Base-by-base conservation (phyloP, 2,888 invertebrate species). In the Apomyelois bistriatella region DNA sequence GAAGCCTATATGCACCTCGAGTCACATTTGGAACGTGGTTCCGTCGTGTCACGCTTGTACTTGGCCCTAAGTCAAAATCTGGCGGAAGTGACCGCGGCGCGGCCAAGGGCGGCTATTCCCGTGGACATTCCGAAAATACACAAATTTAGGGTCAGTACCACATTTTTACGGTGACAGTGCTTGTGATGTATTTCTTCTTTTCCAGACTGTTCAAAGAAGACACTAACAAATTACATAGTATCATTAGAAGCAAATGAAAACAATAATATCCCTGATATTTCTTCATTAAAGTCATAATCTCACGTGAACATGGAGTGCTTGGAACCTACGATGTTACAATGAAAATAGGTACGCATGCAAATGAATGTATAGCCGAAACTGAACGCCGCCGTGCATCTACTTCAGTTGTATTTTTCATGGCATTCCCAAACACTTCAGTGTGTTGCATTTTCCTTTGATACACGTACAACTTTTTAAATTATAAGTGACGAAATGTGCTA, bases 61-160 rank as follows among this genome's bases (percentile, higher is more conserved):
- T 82, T 81, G 80, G 80, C 76, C 63, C 57, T 60, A 65, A 70
- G 67, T 81, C 77, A 78, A 78, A 61, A 62, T 61, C 60, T 60
- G 58, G 56, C 65, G 69, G 68, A 74, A 72, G 55, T 59, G 42
- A 53, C 55, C 48, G 28, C 57, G 57, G 60, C 60, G 62, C 62
- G 68, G 71, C 73, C 75, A 75, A 74, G 77, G 73, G 64, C 74
- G 64, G 49, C 62, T 72, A 67, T 67, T 72, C 66, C 64, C 60
- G 66, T 65, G 60, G 43, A 56, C 53, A 55, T 58, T 46, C 56
- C 35, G 10, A 36, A 17, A 43, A 52, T 52, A 48, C 38, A 52
- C 48, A 35, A 51, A 7, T 2, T 35, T 41, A 41, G 40, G 40
- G 49, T 50, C 15, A 30, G 17, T 36, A 32, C 12, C 22, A 1